Percentiles rank a stretch among this genome's conserved stretches.
phyloP scores from a whole-genome alignment of 2,888 invertebrate genomes.

The Branchellion lobata region DNA sequence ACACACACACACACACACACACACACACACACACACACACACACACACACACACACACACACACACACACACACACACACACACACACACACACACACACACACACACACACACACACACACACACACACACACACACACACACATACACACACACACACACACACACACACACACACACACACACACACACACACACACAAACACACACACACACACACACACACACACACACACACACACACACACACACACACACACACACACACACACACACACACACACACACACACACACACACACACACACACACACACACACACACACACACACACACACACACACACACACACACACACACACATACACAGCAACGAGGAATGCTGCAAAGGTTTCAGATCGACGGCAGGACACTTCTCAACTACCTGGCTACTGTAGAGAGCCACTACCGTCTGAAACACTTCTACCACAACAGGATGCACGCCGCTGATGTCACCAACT shows the following conservation, averaged over 20 bases:
- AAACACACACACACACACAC: too few relatives aligned
- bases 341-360: too few relatives aligned
- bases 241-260: too few relatives aligned
- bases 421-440: conserved; percentile 94
- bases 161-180: conserved; percentile 4
- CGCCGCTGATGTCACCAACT: conserved; percentile 96
- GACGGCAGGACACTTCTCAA: conserved; percentile 89
- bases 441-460: conserved; percentile 96
- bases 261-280: too few relatives aligned
- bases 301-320: too few relatives aligned
- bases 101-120: conserved; percentile 21
- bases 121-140: conserved; percentile 21
- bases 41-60: too few relatives aligned
- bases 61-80: conserved; percentile 13
- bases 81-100: conserved; percentile 27
- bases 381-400: conserved; percentile 85
- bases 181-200: too few relatives aligned
- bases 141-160: conserved; percentile 13
- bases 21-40: too few relatives aligned
- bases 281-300: too few relatives aligned
- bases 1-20: too few relatives aligned
- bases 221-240: too few relatives aligned
- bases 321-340: too few relatives aligned
- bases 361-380: conserved; percentile 57
- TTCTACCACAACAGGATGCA: conserved; percentile 94